These are phyloP conservation scores for Siniperca knerii DNA, from an alignment of 2,113 vertebrate genomes.

Conservation along the genomic window DNA sequence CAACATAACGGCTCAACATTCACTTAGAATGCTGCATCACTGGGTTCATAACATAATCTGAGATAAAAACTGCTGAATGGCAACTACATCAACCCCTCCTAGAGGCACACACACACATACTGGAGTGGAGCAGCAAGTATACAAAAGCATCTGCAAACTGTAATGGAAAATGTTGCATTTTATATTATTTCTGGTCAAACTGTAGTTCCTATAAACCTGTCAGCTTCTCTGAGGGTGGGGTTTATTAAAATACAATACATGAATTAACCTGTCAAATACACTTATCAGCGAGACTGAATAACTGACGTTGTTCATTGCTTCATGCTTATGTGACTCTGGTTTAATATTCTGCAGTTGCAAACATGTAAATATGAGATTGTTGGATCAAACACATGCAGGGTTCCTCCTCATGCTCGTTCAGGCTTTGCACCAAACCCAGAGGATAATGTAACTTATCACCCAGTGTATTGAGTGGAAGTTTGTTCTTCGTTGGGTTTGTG, in stretches of 20 bases:
- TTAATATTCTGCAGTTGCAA: background rate
- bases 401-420: background rate
- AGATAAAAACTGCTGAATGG: conserved; percentile 20
- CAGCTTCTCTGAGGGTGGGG: background rate
- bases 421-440: background rate
- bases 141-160: background rate
- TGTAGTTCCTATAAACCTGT: background rate
- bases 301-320: background rate
- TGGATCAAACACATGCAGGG: conserved; percentile 4
- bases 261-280: conserved; percentile 30
- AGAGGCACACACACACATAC: background rate
- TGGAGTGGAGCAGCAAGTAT: background rate
- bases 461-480: background rate
- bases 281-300: conserved; percentile 1
- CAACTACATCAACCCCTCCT: background rate
- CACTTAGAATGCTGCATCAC: background rate
- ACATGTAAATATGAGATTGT: conserved; percentile 7
- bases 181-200: background rate
- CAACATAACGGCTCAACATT: background rate
- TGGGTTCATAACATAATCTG: conserved; percentile 25
- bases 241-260: conserved; percentile 24
- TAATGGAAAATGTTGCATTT: background rate
- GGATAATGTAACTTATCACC: no score
- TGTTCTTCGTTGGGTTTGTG: background rate
- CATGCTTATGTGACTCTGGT: conserved; percentile 19